A percentile compares a stretch with the other conserved stretches of the same genome.
Conservation (phyloP, 2,888 invertebrate species). For the Julus scanicus region DNA sequence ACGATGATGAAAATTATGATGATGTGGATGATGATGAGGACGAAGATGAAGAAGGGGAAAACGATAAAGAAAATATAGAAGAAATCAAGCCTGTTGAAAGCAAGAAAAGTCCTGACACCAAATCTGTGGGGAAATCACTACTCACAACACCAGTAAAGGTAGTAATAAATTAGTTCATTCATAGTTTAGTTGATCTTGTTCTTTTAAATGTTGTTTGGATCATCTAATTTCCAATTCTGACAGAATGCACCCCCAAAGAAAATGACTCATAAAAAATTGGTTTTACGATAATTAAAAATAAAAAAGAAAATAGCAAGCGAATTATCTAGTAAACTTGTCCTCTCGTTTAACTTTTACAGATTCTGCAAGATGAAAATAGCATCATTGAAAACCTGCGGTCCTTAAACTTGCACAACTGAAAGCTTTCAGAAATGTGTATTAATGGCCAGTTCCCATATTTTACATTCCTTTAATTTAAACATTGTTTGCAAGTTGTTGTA, state of each 20-base stretch:
- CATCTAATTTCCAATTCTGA: conserved; percentile 14
- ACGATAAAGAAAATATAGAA: conserved; percentile 65
- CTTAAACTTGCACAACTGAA: neutral
- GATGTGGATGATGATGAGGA: conserved; percentile 68
- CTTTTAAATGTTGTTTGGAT: neutral
- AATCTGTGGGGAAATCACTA: neutral
- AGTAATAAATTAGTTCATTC: neutral
- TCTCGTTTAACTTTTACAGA: conserved; percentile 34
- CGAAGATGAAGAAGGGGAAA: conserved; percentile 66
- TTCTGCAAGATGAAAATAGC: conserved; percentile 24
- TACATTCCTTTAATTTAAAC: neutral
- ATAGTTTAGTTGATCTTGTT: neutral
- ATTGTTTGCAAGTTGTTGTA: neutral
- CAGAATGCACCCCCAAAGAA: neutral
- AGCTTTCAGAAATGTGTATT: neutral
- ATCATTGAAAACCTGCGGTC: conserved; percentile 24
- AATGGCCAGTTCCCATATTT: neutral
- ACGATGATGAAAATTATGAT: conserved; percentile 70
- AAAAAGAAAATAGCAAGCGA: neutral
- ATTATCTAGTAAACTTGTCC: neutral
- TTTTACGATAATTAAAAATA: neutral
- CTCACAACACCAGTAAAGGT: neutral
- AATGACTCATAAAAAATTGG: no score
- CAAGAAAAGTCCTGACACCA: neutral
- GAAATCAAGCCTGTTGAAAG: neutral